These are phyloP conservation scores for Capitulum mitella DNA, from an alignment of 2,888 invertebrate species.

Conservation along the genomic window DNA sequence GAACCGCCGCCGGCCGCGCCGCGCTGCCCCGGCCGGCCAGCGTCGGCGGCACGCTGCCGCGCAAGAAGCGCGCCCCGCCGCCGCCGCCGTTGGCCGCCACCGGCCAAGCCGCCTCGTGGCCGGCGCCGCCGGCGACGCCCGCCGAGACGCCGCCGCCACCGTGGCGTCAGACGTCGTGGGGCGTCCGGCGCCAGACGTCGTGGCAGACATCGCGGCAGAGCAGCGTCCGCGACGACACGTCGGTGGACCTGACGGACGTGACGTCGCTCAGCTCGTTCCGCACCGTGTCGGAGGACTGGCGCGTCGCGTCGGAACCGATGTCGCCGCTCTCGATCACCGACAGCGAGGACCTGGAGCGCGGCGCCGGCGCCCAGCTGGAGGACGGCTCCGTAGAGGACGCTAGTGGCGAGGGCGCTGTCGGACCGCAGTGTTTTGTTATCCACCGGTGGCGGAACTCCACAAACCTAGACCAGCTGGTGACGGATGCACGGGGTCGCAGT, in stretches of 20 bases:
- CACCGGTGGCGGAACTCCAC: slow-evolving; percentile 16
- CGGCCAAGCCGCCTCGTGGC: no score
- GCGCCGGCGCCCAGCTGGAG: neutral
- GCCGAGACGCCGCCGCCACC: neutral
- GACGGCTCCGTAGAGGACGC: neutral
- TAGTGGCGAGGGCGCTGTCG: neutral
- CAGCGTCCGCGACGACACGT: neutral
- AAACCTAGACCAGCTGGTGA: neutral
- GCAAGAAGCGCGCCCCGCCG: slow-evolving; percentile 1
- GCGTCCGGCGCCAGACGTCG: neutral
- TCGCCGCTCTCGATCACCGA: neutral
- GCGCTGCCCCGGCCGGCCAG: neutral
- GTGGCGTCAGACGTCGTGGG: neutral
- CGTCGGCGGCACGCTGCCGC: neutral
- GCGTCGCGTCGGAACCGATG: neutral
- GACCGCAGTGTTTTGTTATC: neutral
- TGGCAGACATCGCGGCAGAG: neutral
- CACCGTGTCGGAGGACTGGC: neutral
- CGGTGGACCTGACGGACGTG: neutral
- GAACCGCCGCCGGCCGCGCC: neutral
- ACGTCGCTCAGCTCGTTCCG: slow-evolving; percentile 4
- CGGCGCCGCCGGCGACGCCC: no score
- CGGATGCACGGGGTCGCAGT: neutral
- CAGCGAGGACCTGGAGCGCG: neutral
- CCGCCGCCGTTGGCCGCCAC: neutral